Conservation (phyloP, 2,797 vertebrate species). For the Rhodeus uyekii region DNA sequence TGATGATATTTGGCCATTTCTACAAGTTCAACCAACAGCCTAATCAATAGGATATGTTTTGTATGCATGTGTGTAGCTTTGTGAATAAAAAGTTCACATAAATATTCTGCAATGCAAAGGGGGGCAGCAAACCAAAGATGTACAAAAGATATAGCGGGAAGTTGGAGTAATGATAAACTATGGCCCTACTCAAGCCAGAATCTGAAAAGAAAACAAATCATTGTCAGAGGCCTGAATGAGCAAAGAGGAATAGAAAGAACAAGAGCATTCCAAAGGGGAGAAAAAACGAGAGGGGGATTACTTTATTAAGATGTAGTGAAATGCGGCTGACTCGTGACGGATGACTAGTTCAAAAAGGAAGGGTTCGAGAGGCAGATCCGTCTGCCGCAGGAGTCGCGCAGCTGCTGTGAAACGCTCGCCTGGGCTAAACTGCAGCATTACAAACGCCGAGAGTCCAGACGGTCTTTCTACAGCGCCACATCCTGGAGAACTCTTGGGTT, state of each 20-base stretch:
- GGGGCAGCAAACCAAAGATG: conserved; percentile 56
- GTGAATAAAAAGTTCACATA: neutral
- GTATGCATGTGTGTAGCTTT: neutral
- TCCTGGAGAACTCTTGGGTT: neutral
- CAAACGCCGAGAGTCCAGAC: conserved; percentile 46
- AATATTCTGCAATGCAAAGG: conserved; percentile 13
- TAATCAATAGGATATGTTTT: neutral
- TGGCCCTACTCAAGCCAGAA: conserved; percentile 76
- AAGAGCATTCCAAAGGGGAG: conserved; percentile 80
- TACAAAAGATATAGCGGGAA: conserved; percentile 68
- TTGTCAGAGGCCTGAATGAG: conserved; percentile 72
- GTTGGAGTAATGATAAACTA: conserved; percentile 79
- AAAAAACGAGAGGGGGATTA: conserved; percentile 78
- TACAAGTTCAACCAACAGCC: neutral
- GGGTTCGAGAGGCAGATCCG: conserved; percentile 71
- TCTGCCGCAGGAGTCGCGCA: conserved; percentile 71
- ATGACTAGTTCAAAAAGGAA: conserved; percentile 74
- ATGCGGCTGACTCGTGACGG: conserved; percentile 77
- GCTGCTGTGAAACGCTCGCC: conserved; percentile 70
- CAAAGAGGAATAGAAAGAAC: conserved; percentile 78
- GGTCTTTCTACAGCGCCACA: neutral
- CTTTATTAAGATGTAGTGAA: conserved; percentile 87
- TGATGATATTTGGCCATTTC: neutral
- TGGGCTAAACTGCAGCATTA: conserved; percentile 64
- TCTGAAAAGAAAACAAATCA: conserved; percentile 81